Evolutionary conservation across 2,888 invertebrate species (phyloP).

Genomic region (Pterostichus niger): DNA sequence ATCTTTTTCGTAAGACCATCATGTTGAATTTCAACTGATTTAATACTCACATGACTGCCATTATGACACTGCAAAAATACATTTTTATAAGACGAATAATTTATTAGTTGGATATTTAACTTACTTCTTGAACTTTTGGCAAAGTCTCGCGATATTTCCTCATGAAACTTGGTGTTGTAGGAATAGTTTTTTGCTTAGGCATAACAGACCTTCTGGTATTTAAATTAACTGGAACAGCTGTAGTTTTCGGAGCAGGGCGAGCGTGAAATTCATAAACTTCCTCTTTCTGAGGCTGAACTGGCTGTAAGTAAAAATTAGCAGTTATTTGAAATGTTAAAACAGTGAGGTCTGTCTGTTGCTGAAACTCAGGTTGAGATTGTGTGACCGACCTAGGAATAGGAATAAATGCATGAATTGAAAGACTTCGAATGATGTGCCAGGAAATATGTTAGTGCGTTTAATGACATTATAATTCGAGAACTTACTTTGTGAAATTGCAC

Average conservation of each 20-base stretch:
- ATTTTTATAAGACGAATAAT: too few species aligned
- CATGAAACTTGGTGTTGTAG: constrained; percentile 65
- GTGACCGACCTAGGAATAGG: too few species aligned
- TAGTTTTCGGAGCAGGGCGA: constrained; percentile 81
- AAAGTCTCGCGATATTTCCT: constrained; percentile 28
- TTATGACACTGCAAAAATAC: constrained; percentile 16
- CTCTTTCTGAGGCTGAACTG: constrained; percentile 19
- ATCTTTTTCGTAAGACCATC: constrained; percentile 19
- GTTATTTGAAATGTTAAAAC: not conserved
- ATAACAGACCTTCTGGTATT: constrained; percentile 74
- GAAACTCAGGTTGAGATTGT: too few species aligned
- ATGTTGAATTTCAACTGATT: constrained; percentile 24
- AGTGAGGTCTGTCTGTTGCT: too few species aligned
- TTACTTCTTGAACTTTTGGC: constrained; percentile 48
- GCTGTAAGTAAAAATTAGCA: constrained; percentile 27
- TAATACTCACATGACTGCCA: not conserved
- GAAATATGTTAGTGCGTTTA: too few species aligned
- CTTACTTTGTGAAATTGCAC: constrained; percentile 76
- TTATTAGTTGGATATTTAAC: not conserved
- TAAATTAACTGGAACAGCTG: constrained; percentile 76
- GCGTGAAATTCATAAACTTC: constrained; percentile 79
- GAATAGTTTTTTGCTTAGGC: constrained; percentile 66
- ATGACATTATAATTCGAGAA: constrained; percentile 4
- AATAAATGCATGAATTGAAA: too few species aligned
- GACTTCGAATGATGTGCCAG: too few species aligned